These are phyloP conservation scores for Chironomus riparius DNA, from an alignment of 2,888 invertebrate genomes.

Conservation along the genomic window DNA sequence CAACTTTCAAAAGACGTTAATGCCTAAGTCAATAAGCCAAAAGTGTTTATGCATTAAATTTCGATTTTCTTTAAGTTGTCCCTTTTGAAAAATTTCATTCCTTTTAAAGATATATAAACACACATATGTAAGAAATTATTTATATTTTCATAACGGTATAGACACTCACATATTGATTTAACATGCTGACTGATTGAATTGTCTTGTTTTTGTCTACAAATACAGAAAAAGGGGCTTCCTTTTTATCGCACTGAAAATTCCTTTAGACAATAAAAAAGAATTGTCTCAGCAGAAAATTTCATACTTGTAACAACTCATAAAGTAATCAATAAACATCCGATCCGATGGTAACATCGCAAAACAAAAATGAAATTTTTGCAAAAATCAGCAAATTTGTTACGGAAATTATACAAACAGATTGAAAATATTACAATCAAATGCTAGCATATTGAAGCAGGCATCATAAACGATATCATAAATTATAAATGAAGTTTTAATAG, in stretches of 20 bases:
- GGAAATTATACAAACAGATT: background rate
- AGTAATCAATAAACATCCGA: background rate
- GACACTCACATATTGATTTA: background rate
- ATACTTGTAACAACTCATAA: background rate
- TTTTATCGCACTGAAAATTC: background rate
- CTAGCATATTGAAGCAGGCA: conserved; percentile 14
- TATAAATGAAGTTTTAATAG: conserved; percentile 27
- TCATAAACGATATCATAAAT: conserved; percentile 27
- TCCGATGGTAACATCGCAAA: too few species aligned
- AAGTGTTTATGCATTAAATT: conserved; percentile 10
- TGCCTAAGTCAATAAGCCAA: conserved; percentile 5
- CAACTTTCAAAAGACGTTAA: too few species aligned
- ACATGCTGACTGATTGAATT: conserved; percentile 20
- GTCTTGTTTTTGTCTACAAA: conserved; percentile 21
- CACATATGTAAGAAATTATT: too few species aligned
- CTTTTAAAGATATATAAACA: background rate
- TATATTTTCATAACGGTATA: conserved; percentile 19
- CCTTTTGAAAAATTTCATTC: background rate
- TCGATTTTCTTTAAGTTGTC: background rate
- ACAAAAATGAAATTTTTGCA: background rate
- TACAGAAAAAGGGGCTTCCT: background rate
- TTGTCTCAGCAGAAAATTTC: background rate
- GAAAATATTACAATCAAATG: background rate
- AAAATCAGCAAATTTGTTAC: background rate
- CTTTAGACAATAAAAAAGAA: background rate